phyloP scores from a whole-genome alignment of 2,888 invertebrate genomes.

The Cryptophagus acutangulus region DNA sequence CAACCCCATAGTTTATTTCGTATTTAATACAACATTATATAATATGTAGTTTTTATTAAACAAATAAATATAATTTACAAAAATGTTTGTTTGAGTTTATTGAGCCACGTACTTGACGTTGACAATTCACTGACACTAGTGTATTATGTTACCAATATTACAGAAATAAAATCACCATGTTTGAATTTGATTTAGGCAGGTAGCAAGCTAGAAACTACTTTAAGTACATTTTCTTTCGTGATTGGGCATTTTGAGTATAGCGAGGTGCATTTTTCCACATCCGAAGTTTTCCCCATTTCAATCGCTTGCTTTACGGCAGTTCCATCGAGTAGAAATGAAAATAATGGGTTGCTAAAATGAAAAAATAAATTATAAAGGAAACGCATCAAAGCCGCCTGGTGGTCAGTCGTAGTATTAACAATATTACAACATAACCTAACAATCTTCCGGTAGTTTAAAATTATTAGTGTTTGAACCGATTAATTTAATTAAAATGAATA shows the following conservation, averaged over 20 bases:
- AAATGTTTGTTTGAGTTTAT: no score
- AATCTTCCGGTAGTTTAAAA: no score
- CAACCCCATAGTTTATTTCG: constrained; percentile 71
- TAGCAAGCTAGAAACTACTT: constrained; percentile 63
- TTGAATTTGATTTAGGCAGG: constrained; percentile 44
- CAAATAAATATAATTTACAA: no score
- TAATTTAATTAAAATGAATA: background rate
- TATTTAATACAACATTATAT: no score
- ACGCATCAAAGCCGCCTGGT: no score
- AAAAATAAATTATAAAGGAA: no score
- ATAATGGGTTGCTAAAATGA: constrained; percentile 60
- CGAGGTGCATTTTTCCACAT: constrained; percentile 56
- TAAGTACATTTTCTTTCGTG: constrained; percentile 62
- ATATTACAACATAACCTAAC: no score
- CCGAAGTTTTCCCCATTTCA: constrained; percentile 55
- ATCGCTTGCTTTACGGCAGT: constrained; percentile 67
- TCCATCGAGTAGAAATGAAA: constrained; percentile 66
- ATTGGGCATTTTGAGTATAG: constrained; percentile 64
- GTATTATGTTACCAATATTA: background rate
- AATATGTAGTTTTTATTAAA: no score
- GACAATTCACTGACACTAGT: no score
- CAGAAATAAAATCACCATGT: background rate
- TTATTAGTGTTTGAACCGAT: no score
- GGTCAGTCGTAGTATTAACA: no score
- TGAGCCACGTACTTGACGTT: constrained; percentile 6